These are phyloP conservation scores for Forpus xanthops DNA, from an alignment of 2,797 vertebrate species.

Conservation along the genomic window DNA sequence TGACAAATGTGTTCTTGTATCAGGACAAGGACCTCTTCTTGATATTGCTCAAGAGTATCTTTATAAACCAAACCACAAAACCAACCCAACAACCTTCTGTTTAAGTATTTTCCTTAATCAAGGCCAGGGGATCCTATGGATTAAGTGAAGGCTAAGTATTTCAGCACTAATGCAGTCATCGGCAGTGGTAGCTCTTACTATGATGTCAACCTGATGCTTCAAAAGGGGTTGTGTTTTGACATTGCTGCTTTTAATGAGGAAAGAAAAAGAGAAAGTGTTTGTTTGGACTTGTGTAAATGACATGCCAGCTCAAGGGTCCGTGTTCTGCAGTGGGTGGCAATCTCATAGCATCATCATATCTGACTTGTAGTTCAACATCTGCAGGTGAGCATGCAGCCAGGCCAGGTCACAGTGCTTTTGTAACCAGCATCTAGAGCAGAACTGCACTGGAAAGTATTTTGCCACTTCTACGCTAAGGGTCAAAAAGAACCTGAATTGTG, in stretches of 20 bases:
- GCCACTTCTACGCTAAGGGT: neutral
- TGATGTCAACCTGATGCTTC: neutral
- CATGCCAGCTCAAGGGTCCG: neutral
- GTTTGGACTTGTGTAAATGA: neutral
- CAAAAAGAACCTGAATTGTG: neutral
- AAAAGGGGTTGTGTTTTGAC: neutral
- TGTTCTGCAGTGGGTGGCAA: neutral
- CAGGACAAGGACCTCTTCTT: constrained; percentile 87
- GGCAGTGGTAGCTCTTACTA: neutral
- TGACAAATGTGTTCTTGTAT: constrained; percentile 86
- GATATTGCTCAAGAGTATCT: constrained; percentile 90
- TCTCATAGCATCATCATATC: neutral
- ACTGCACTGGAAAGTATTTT: neutral
- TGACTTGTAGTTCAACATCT: neutral
- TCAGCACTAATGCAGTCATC: neutral
- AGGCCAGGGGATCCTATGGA: neutral
- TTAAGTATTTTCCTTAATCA: neutral
- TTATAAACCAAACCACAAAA: neutral
- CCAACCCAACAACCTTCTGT: neutral
- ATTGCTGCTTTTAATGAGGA: neutral
- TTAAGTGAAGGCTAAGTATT: neutral
- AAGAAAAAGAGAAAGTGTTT: too few relatives aligned
- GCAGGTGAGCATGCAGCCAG: neutral
- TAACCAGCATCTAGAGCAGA: neutral
- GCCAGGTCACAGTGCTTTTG: neutral